These are phyloP conservation scores for Allacma fusca DNA, from an alignment of 2,888 invertebrate genomes.

Conservation along the genomic window DNA sequence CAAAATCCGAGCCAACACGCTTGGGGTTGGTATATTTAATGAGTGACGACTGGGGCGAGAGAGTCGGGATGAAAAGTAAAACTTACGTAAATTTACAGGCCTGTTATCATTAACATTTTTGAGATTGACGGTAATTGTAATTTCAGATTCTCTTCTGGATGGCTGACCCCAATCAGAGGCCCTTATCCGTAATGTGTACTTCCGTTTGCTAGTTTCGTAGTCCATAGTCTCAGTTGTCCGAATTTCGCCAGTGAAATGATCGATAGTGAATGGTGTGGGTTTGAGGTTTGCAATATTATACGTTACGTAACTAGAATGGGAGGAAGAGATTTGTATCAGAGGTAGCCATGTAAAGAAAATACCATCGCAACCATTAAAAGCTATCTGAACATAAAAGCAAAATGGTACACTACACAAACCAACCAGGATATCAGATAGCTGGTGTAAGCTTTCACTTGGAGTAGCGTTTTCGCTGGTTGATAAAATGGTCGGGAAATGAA, in stretches of 20 bases:
- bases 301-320: constrained; percentile 82
- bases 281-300: constrained; percentile 91
- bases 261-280: constrained; percentile 93
- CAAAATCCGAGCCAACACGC: too few species aligned
- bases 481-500: too few species aligned
- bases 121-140: constrained; percentile 80
- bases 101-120: constrained; percentile 78
- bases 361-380: too few species aligned
- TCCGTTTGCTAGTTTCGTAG: constrained; percentile 87
- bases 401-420: too few species aligned
- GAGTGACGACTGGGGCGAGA: too few species aligned
- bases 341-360: not conserved
- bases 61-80: not conserved
- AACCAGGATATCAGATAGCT: too few species aligned
- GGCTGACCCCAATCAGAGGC: constrained; percentile 97
- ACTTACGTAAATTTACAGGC: constrained; percentile 41
- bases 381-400: too few species aligned
- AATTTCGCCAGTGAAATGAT: constrained; percentile 91
- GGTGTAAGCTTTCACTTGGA: too few species aligned
- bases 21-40: too few species aligned
- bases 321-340: not conserved
- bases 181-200: constrained; percentile 78
- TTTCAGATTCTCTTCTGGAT: constrained; percentile 88
- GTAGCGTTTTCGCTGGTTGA: too few species aligned
- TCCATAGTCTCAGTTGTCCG: constrained; percentile 83